Evolutionary conservation across 1,140 invertebrate species (phyloP).

Genomic region (Pygmarrhopalites habei): DNA sequence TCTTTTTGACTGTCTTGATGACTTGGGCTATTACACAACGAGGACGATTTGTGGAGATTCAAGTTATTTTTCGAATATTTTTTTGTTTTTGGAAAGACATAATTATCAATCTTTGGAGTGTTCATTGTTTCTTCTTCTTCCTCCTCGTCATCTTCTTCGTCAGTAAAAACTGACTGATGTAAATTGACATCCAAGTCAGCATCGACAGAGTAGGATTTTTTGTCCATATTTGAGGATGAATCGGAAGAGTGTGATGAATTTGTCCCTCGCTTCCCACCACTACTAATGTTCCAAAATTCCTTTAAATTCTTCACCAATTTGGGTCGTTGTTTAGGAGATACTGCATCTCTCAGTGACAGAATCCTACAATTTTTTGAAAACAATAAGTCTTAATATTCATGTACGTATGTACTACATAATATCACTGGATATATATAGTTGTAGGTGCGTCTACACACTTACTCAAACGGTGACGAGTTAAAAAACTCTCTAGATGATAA

Average conservation of each 20-base stretch:
- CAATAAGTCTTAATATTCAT: too few species aligned
- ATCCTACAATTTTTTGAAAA: too few species aligned
- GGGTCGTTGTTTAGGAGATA: conserved; percentile 10
- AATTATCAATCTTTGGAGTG: conserved; percentile 8
- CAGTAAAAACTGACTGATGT: conserved; percentile 25
- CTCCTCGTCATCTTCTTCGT: conserved; percentile 14
- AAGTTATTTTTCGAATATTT: not conserved
- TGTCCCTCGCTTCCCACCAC: conserved; percentile 9
- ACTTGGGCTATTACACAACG: not conserved
- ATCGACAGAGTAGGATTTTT: conserved; percentile 4
- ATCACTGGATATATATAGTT: too few species aligned
- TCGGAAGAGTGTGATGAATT: conserved; percentile 22
- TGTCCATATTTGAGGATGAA: conserved; percentile 26
- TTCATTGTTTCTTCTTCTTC: not conserved
- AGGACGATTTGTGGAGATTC: conserved; percentile 6
- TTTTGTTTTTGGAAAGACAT: conserved; percentile 12
- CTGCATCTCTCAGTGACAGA: conserved; percentile 15
- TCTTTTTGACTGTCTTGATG: conserved; percentile 9
- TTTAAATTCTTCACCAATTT: conserved; percentile 41
- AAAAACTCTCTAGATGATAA: conserved; percentile 26
- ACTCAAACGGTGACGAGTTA: conserved; percentile 35
- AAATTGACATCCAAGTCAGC: conserved; percentile 7
- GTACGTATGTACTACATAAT: too few species aligned
- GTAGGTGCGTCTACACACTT: too few species aligned
- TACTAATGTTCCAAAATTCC: conserved; percentile 41